phyloP scores from a whole-genome alignment of 2,888 invertebrate species.

The Lottia scabra region DNA sequence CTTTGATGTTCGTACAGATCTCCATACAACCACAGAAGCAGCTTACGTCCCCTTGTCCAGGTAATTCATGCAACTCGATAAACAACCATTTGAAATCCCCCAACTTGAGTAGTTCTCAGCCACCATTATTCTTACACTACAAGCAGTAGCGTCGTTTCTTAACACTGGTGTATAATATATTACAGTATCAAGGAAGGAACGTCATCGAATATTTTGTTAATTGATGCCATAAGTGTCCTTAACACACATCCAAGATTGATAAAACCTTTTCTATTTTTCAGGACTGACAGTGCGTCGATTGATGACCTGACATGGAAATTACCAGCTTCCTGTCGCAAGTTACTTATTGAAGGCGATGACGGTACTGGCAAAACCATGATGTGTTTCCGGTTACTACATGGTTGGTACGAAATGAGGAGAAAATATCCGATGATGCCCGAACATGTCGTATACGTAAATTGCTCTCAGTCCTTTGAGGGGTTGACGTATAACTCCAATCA shows the following conservation, averaged over 20 bases:
- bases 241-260: no score
- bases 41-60: conserved; percentile 34
- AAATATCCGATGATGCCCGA: conserved; percentile 21
- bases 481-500: neutral
- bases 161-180: no score
- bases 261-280: conserved; percentile 2
- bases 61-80: conserved; percentile 8
- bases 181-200: no score
- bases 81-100: no score
- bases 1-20: conserved; percentile 35
- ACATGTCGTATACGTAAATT: conserved; percentile 16
- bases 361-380: conserved; percentile 38
- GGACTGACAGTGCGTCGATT: conserved; percentile 32
- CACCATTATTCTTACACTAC: no score
- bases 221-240: no score
- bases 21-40: conserved; percentile 30
- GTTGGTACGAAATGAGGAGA: conserved; percentile 34
- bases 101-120: no score
- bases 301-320: conserved; percentile 33
- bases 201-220: no score
- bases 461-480: conserved; percentile 3
- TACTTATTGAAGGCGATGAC: conserved; percentile 36
- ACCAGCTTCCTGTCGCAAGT: conserved; percentile 24
- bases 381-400: conserved; percentile 33
- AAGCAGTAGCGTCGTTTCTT: no score